These are phyloP conservation scores for Ganaspis brasiliensis DNA, from an alignment of 2,888 invertebrate species.

Conservation along the genomic window DNA sequence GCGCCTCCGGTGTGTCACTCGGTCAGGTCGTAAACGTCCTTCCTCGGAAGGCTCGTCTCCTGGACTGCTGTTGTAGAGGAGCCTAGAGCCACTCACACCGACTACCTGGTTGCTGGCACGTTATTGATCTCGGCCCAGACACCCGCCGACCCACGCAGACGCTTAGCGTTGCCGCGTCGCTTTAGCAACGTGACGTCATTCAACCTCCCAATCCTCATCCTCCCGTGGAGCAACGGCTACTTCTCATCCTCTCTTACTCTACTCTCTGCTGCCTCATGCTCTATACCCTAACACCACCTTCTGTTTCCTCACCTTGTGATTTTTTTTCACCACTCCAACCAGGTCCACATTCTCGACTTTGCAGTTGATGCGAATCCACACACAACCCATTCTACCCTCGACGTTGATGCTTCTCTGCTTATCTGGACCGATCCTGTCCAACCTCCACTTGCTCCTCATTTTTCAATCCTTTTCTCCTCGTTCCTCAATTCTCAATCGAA, in stretches of 20 bases:
- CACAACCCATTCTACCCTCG: no score
- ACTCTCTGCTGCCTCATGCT: constrained; percentile 49
- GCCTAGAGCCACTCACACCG: constrained; percentile 74
- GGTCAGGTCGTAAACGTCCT: constrained; percentile 71
- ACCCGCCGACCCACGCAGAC: constrained; percentile 78
- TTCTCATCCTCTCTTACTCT: constrained; percentile 26
- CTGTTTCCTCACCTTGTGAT: constrained; percentile 53
- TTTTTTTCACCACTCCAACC: constrained; percentile 52
- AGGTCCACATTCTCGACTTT: constrained; percentile 25
- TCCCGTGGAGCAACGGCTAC: constrained; percentile 44
- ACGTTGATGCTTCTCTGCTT: no score
- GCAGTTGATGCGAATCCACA: constrained; percentile 23
- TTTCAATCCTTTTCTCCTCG: no score
- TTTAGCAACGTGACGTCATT: constrained; percentile 81
- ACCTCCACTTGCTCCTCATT: no score
- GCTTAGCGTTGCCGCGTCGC: constrained; percentile 79
- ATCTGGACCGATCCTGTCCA: no score
- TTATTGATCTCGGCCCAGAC: constrained; percentile 80
- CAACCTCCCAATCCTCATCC: constrained; percentile 62
- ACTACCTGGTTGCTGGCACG: constrained; percentile 78
- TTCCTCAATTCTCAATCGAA: no score
- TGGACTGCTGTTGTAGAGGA: constrained; percentile 77
- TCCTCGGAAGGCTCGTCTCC: constrained; percentile 77
- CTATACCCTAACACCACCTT: constrained; percentile 55
- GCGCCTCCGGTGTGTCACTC: constrained; percentile 71